A percentile compares a stretch with the other conserved stretches of the same genome.
These are phyloP conservation scores for Potorous gilbertii DNA, from an alignment of 2,797 vertebrate genomes.

Conservation along the genomic window DNA sequence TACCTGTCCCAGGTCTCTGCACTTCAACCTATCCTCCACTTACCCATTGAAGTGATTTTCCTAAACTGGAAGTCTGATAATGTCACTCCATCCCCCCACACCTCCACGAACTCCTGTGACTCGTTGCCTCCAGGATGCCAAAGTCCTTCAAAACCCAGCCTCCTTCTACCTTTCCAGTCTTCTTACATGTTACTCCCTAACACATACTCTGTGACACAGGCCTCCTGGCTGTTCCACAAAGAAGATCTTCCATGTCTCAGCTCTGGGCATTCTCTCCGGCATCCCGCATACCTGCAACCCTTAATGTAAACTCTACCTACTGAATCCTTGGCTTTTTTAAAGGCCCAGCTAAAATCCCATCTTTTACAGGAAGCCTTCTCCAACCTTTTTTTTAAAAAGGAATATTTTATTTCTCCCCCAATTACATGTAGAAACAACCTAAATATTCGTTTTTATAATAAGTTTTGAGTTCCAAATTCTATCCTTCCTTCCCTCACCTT, in stretches of 20 bases:
- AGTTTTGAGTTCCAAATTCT: background rate
- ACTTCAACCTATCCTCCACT: background rate
- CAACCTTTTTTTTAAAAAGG: too few relatives aligned
- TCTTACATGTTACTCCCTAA: background rate
- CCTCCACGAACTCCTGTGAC: conserved; percentile 8
- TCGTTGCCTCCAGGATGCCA: background rate
- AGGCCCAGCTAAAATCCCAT: background rate
- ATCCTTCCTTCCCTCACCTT: background rate
- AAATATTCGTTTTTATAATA: background rate
- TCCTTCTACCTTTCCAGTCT: background rate
- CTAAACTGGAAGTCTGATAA: conserved; percentile 1
- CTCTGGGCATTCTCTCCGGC: background rate
- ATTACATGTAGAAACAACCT: background rate
- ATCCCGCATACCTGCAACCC: background rate
- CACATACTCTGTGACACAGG: background rate
- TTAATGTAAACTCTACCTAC: background rate
- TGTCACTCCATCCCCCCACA: background rate
- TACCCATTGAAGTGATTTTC: background rate
- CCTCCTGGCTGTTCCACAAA: background rate
- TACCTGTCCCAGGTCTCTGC: background rate
- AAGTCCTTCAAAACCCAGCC: background rate
- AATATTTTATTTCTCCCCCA: too few relatives aligned
- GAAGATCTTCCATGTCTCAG: background rate
- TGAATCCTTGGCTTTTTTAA: background rate
- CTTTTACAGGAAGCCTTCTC: background rate